phyloP scores from a whole-genome alignment of 2,797 vertebrate genomes.

The Uromys caudimaculatus region DNA sequence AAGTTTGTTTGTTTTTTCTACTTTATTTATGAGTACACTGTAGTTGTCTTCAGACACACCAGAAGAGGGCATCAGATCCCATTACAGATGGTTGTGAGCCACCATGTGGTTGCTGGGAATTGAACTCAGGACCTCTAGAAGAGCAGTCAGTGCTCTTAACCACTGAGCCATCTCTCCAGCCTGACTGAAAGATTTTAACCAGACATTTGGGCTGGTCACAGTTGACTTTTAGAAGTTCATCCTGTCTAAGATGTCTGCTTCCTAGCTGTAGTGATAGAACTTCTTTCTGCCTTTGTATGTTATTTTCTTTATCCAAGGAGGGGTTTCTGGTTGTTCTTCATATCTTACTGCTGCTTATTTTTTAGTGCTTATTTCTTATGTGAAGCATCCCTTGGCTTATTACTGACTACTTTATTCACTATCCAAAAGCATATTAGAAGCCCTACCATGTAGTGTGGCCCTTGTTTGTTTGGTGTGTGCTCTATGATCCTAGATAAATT shows the following conservation, averaged over 20 bases:
- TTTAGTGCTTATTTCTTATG: conserved; percentile 58
- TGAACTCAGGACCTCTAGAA: no score
- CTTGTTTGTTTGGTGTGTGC: conserved; percentile 57
- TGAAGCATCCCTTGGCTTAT: not conserved
- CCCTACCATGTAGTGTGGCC: not conserved
- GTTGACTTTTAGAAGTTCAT: conserved; percentile 56
- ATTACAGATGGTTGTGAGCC: no score
- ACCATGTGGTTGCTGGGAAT: no score
- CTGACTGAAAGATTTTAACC: not conserved
- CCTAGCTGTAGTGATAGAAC: not conserved
- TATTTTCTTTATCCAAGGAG: not conserved
- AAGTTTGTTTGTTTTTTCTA: no score
- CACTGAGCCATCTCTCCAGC: no score
- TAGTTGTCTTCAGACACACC: no score
- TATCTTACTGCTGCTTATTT: not conserved
- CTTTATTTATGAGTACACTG: no score
- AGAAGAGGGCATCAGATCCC: no score
- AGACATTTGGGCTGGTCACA: conserved; percentile 18
- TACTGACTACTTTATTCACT: conserved; percentile 36
- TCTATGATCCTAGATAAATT: conserved; percentile 45
- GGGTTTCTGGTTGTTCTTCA: not conserved
- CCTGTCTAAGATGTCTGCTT: conserved; percentile 13
- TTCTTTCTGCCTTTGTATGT: conserved; percentile 25
- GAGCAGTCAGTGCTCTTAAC: no score
- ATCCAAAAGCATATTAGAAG: conserved; percentile 50